phyloP scores from a whole-genome alignment of 2,797 vertebrate genomes.

The Danio tinwini region DNA sequence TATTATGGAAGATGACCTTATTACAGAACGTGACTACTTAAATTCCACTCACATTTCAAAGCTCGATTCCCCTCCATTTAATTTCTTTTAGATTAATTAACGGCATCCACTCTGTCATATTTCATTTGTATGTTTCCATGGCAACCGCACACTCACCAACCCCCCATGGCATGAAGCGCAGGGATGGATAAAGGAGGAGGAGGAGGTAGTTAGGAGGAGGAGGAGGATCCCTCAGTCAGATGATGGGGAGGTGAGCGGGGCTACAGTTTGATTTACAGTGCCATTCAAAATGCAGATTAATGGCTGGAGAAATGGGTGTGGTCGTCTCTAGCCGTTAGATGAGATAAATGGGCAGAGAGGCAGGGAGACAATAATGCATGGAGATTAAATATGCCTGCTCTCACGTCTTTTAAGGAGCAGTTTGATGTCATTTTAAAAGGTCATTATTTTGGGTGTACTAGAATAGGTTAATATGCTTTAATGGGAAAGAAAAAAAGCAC shows the following conservation, averaged over 20 bases:
- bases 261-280: conserved; percentile 38
- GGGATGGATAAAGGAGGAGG: conserved; percentile 50
- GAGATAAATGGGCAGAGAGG: background rate
- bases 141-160: conserved; percentile 57
- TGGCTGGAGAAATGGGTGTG: conserved; percentile 23
- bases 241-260: conserved; percentile 6
- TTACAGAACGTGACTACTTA: conserved; percentile 62
- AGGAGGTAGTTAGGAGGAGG: conserved; percentile 45
- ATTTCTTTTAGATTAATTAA: conserved; percentile 62
- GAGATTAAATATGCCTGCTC: background rate
- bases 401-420: background rate
- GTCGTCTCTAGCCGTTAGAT: conserved; percentile 8
- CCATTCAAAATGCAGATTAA: conserved; percentile 46
- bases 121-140: conserved; percentile 59
- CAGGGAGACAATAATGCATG: background rate
- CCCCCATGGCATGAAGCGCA: conserved; percentile 54
- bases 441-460: no score
- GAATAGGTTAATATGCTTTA: no score
- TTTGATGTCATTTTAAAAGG: no score
- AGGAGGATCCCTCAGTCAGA: conserved; percentile 37
- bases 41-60: conserved; percentile 64
- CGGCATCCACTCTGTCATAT: conserved; percentile 60
- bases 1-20: conserved; percentile 61
- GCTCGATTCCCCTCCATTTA: conserved; percentile 63
- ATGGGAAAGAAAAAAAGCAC: no score